Conservation (phyloP, 2,113 vertebrate species). For the Aspiorhynchus laticeps region DNA sequence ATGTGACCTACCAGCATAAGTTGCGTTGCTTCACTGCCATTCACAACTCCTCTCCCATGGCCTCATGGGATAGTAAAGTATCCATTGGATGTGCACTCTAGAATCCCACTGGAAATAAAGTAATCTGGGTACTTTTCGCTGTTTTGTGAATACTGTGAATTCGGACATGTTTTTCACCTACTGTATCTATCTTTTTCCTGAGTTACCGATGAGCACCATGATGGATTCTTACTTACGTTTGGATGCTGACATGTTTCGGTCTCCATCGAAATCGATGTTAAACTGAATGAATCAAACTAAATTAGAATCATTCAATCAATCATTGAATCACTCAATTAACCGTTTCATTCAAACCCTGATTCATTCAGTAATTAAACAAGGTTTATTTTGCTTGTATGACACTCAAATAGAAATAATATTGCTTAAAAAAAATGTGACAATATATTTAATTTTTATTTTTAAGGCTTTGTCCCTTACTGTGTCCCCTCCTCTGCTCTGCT, state of each 20-base stretch:
- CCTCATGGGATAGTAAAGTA: background rate
- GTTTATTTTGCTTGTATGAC: background rate
- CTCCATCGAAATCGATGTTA: too few species aligned
- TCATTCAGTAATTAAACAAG: background rate
- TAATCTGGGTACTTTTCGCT: too few species aligned
- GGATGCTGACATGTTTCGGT: too few species aligned
- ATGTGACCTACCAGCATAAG: background rate
- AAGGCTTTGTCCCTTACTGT: background rate
- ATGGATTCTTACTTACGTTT: too few species aligned
- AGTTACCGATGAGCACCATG: too few species aligned
- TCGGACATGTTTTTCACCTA: too few species aligned
- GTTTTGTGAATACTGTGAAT: too few species aligned
- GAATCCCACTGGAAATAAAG: background rate
- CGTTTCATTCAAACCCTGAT: background rate
- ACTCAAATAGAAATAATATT: background rate
- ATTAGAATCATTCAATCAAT: too few species aligned
- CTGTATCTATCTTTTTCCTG: too few species aligned
- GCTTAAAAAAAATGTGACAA: background rate
- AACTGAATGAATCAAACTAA: too few species aligned
- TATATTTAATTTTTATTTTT: background rate
- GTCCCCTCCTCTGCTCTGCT: conserved; percentile 54
- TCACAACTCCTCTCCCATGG: background rate
- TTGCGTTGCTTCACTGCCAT: too few species aligned
- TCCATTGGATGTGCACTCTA: background rate
- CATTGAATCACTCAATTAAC: background rate